phyloP scores from a whole-genome alignment of 2,888 invertebrate genomes.

The Xanthostigma xanthostigma region DNA sequence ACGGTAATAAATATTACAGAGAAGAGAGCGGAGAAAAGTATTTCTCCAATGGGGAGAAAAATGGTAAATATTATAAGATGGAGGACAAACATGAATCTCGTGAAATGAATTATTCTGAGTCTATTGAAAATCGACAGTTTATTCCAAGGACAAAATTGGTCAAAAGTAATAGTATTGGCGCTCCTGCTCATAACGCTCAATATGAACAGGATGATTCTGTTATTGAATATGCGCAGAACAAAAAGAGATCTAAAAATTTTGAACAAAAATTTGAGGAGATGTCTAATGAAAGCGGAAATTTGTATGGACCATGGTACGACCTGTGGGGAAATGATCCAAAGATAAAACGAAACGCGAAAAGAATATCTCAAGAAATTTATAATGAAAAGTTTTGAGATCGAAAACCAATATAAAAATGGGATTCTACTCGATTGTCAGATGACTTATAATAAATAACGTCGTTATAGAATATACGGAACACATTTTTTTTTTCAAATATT shows the following conservation, averaged over 20 bases:
- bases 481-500: no score
- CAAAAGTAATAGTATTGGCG: constrained; percentile 34
- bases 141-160: constrained; percentile 56
- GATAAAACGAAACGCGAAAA: constrained; percentile 25
- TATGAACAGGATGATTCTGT: constrained; percentile 24
- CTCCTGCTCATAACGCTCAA: constrained; percentile 17
- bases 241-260: constrained; percentile 26
- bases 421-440: no score
- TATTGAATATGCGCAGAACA: constrained; percentile 30
- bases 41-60: constrained; percentile 13
- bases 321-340: constrained; percentile 67
- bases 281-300: constrained; percentile 45
- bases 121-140: constrained; percentile 34
- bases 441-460: no score
- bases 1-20: constrained; percentile 18
- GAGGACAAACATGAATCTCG: constrained; percentile 28
- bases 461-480: no score
- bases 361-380: constrained; percentile 1
- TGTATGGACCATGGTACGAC: constrained; percentile 81
- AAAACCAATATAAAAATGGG: no score
- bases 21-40: constrained; percentile 16
- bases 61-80: constrained; percentile 36
- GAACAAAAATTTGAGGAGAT: constrained; percentile 30
- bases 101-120: constrained; percentile 6
- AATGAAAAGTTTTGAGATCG: constrained; percentile 2